phyloP scores from a whole-genome alignment of 2,888 invertebrate genomes.

The Auanema freiburgensis region DNA sequence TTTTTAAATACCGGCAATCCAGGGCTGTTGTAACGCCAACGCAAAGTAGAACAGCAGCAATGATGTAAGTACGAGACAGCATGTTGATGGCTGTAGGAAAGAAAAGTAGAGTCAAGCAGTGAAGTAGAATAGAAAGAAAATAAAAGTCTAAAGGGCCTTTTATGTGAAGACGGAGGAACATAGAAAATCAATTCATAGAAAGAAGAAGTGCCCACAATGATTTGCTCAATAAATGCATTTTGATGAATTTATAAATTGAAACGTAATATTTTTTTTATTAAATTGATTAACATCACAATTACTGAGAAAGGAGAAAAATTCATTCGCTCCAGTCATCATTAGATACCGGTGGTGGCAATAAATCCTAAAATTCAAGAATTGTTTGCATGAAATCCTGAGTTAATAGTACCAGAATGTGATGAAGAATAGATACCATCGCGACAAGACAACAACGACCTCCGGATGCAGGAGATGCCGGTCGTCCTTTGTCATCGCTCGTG shows the following conservation, averaged over 20 bases:
- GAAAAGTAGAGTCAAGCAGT: too few relatives aligned
- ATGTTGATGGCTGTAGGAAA: too few relatives aligned
- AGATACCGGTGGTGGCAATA: constrained; percentile 29
- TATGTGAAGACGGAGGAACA: too few relatives aligned
- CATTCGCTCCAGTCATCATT: constrained; percentile 28
- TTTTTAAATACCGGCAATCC: too few relatives aligned
- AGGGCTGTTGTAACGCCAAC: background rate
- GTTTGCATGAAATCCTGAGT: constrained; percentile 25
- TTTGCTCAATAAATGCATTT: too few relatives aligned
- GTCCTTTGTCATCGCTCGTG: constrained; percentile 19
- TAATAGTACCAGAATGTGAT: constrained; percentile 25
- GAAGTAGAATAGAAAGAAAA: too few relatives aligned
- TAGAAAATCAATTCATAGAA: too few relatives aligned
- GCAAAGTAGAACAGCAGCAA: background rate
- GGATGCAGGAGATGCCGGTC: constrained; percentile 24
- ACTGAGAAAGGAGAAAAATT: constrained; percentile 22
- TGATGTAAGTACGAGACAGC: too few relatives aligned
- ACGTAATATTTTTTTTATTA: constrained; percentile 8
- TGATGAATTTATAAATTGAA: constrained; percentile 2
- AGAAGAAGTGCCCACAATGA: too few relatives aligned
- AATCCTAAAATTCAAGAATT: constrained; percentile 32
- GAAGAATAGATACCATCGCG: constrained; percentile 20
- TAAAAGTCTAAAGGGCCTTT: too few relatives aligned
- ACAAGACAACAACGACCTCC: constrained; percentile 24
- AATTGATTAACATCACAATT: constrained; percentile 17